A percentile compares a stretch with the other conserved stretches of the same genome.
Evolutionary conservation across 2,797 vertebrate genomes (phyloP).

Genomic region (Hipposideros larvatus): DNA sequence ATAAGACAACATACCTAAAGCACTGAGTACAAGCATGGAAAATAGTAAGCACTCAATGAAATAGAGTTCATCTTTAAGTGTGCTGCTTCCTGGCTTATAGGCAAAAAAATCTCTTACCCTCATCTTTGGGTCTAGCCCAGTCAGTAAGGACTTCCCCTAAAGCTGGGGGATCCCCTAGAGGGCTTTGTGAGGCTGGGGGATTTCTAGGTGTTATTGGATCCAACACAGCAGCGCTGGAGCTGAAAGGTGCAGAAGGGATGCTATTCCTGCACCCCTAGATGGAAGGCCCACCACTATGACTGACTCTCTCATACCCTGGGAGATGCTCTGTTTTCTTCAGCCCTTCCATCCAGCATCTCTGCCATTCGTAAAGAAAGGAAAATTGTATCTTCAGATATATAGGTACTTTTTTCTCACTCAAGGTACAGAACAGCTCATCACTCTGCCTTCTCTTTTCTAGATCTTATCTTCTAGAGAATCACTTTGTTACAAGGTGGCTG

Average conservation of each 20-base stretch:
- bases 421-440: background rate
- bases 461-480: background rate
- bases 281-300: background rate
- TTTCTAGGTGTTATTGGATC: background rate
- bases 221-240: background rate
- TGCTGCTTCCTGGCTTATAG: background rate
- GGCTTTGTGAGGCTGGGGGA: background rate
- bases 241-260: background rate
- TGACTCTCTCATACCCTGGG: background rate
- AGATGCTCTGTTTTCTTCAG: background rate
- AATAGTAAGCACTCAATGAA: background rate
- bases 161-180: background rate
- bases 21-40: background rate
- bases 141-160: background rate
- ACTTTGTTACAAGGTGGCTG: background rate
- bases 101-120: background rate
- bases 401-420: background rate
- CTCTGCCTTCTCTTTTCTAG: background rate
- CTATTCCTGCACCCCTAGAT: fast-evolving
- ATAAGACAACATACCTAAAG: background rate
- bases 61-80: background rate
- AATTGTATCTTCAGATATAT: background rate
- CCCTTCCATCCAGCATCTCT: background rate
- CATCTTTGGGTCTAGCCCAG: background rate
- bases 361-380: background rate